Evolutionary conservation across 2,888 invertebrate species (phyloP).

Genomic region (Oithona nana): DNA sequence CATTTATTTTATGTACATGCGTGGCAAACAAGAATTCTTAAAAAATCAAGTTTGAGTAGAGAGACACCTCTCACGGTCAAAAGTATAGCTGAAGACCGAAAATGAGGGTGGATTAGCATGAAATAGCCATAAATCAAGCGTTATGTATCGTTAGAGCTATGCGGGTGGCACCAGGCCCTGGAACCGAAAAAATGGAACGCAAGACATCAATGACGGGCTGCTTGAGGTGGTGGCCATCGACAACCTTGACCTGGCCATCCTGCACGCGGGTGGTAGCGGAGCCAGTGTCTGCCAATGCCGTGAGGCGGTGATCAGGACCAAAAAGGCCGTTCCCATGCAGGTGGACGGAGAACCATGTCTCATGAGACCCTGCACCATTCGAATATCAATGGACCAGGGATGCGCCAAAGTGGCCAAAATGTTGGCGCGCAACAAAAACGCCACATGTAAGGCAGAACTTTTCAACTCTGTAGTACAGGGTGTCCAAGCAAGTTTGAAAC

Average conservation of each 20-base stretch:
- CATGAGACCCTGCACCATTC: conserved; percentile 8
- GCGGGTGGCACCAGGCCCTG: conserved; percentile 89
- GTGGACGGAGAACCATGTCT: conserved; percentile 12
- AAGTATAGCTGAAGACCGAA: too few relatives aligned
- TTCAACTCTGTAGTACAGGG: too few relatives aligned
- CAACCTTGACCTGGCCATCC: conserved; percentile 57
- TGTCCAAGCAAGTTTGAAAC: too few relatives aligned
- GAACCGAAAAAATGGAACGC: conserved; percentile 60
- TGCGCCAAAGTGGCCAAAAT: neutral
- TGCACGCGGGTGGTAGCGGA: conserved; percentile 12
- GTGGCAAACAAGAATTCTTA: too few relatives aligned
- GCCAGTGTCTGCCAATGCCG: conserved; percentile 7
- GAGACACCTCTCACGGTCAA: too few relatives aligned
- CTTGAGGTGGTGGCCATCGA: conserved; percentile 95
- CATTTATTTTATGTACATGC: too few relatives aligned
- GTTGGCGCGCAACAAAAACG: conserved; percentile 7
- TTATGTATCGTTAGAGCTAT: too few relatives aligned
- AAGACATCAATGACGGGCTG: conserved; percentile 78
- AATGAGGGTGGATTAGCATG: too few relatives aligned
- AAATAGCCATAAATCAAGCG: too few relatives aligned
- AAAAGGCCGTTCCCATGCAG: conserved; percentile 9
- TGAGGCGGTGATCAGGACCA: neutral
- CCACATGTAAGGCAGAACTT: conserved; percentile 10
- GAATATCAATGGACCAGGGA: neutral
- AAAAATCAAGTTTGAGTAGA: too few relatives aligned